These are phyloP conservation scores for Eptesicus fuscus DNA, from an alignment of 2,113 vertebrate species.

Conservation along the genomic window DNA sequence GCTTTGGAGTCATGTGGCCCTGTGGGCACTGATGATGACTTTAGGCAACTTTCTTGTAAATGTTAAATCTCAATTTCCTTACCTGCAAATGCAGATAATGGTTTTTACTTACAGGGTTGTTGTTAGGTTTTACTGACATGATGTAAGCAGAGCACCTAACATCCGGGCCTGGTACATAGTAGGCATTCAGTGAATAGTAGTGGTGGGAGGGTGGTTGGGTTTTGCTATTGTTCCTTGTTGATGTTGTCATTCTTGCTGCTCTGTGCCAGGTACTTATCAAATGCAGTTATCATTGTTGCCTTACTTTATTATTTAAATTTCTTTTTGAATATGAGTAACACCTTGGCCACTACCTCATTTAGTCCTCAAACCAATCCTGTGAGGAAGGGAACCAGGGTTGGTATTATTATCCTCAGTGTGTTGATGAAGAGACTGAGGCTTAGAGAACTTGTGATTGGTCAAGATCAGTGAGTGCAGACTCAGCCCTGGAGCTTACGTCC, in stretches of 20 bases:
- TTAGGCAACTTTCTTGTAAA: not conserved
- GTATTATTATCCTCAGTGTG: not conserved
- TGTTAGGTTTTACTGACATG: constrained; percentile 7
- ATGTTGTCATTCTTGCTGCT: not conserved
- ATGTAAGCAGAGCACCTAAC: not conserved
- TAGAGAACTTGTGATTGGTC: not conserved
- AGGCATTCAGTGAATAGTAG: not conserved
- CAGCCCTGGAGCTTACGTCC: not conserved
- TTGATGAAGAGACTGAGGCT: not conserved
- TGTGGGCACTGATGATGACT: not conserved
- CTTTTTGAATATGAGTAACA: not conserved
- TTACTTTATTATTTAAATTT: not conserved
- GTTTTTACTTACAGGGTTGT: not conserved
- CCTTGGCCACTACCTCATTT: not conserved
- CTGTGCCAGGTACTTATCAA: not conserved
- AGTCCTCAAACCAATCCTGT: not conserved
- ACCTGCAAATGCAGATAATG: not conserved
- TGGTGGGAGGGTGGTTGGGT: not conserved
- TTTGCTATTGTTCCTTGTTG: not conserved
- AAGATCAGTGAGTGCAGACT: not conserved
- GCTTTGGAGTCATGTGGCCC: not conserved
- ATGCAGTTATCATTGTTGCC: not conserved
- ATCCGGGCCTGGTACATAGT: not conserved
- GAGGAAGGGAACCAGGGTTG: not conserved
- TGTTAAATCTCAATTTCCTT: not conserved